Evolutionary conservation across 2,888 invertebrate species (phyloP), one percentile per base, ranked within the genome.

Genomic region (Chymomyza fuscimana): DNA sequence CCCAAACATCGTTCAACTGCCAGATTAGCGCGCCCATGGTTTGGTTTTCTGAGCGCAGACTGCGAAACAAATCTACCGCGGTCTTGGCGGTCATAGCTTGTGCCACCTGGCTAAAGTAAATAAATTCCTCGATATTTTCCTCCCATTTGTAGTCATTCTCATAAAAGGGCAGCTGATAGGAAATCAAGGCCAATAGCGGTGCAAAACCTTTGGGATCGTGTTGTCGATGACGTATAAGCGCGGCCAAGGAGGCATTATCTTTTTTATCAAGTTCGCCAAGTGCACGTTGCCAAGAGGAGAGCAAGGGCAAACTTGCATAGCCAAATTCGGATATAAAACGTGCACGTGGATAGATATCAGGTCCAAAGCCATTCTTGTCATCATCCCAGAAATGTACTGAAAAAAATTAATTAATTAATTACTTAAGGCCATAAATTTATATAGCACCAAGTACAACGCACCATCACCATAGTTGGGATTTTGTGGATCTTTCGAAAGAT

Each of bases 1-100:
- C 96, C 99, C 99, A 99, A 58, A 98, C 96, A 90, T 99, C 99
- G 91, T 99, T 99, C n/a, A 99, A 92, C 91, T 99, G 99, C 99
- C 99, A 99, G 91, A 98, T 99, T 59, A 99, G 93, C 0, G 98
- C 97, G 0, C 99, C 99, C 98, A 98, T 99, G 0, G 98, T 99
- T 51, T 81, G 74, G 29, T 87, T 76, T 6, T 80, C 70, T 0
- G 69, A 70, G 0, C 91, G 83, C 25, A 85, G 67, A 36, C 95
- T 94, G 36, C 97, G 93, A 90, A 97, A 97, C 73, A 94, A 93
- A 89, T 99, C 98, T 0, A 97, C 95, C 90, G 97, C 95, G 1
- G 94, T 93, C 91, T 96, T 97, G 50, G 96, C 94, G 0, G 96
- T 94, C 93, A 98, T 94, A 0, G 98, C 98, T 93, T 99, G 99